These are phyloP conservation scores for Hylaea fasciaria DNA, from an alignment of 2,888 invertebrate genomes.

Conservation along the genomic window DNA sequence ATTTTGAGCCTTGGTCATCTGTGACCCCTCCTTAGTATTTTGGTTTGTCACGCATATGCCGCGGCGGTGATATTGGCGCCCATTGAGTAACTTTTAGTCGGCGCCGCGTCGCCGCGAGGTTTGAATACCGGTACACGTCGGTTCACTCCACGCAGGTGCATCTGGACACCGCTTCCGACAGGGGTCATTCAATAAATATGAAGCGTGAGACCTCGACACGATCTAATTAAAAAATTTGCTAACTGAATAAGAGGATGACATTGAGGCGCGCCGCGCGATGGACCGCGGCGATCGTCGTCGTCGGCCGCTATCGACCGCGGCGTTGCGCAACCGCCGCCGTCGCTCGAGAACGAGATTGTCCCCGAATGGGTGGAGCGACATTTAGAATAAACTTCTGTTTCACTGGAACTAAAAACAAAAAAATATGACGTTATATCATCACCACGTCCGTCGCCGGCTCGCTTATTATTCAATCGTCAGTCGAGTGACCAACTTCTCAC, in stretches of 20 bases:
- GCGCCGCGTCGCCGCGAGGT: too few relatives aligned
- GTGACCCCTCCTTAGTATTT: too few relatives aligned
- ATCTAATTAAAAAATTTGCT: conserved; percentile 12
- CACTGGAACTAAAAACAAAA: conserved; percentile 5
- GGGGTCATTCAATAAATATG: too few relatives aligned
- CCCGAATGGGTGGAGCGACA: conserved; percentile 20
- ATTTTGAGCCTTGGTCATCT: too few relatives aligned
- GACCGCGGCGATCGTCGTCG: background rate
- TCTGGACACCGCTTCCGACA: too few relatives aligned
- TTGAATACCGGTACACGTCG: too few relatives aligned
- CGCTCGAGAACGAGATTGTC: conserved; percentile 4
- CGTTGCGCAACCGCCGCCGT: conserved; percentile 17
- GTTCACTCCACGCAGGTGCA: too few relatives aligned
- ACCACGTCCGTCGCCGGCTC: conserved; percentile 1
- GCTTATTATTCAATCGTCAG: conserved; percentile 22
- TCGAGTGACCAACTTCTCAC: conserved; percentile 27
- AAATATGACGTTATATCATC: conserved; percentile 19
- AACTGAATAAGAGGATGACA: conserved; percentile 14
- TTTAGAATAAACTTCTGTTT: conserved; percentile 10
- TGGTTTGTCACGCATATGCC: too few relatives aligned
- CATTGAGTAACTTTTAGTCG: too few relatives aligned
- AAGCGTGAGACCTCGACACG: conserved; percentile 4
- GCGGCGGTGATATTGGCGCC: too few relatives aligned
- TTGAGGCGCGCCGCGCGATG: conserved; percentile 16
- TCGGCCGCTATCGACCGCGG: background rate